Base-by-base conservation (phyloP, 2,113 vertebrate genomes). In the Halichoerus grypus region DNA sequence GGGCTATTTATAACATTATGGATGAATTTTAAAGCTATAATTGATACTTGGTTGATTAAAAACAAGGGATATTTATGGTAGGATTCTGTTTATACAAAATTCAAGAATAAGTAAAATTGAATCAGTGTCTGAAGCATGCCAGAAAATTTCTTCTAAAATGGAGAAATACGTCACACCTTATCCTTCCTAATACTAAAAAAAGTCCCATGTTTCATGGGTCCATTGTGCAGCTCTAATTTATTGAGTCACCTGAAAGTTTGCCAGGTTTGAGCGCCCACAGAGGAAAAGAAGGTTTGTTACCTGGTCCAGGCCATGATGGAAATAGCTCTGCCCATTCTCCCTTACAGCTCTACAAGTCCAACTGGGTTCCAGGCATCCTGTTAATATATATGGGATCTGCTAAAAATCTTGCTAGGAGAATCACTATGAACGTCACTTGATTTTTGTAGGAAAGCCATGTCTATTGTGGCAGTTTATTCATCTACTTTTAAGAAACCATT, bases 301-400 rank as follows among this genome's bases (percentile, higher is more conserved):
- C 21, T 42, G 31, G 9, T 4, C 42, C n/a, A 31, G 33, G 63
- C 15, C 31, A 15, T 51, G 26, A 14, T 18, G 26, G 31, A 88
- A 63, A 7, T 15, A 42, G 53, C 2, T 82, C 39, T 33, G 9
- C 26, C 33, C 39, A 18, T 9, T n/a, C 0, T 15, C 21, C 1
- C 12, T 67, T 22, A 39, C 3, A 24, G 49, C 7, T 53, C 7
- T 11, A 11, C 2, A 63, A 15, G 16, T 22, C 21, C 69, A 15
- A 5, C 2, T 28, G 19, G 6, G 8, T 6, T 53, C 33, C 7
- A 39, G 19, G 13, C 6, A 1, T 22, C 24, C 63, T 39, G 3
- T 65, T 79, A 59, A 5, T 42, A 11, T 46, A 28, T 49, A 0
- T 19, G 36, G 18, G 5, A 4, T 31, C 57, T 57, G 14, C 22